Evolutionary conservation across 2,888 invertebrate species (phyloP).

Genomic region (Luperina nickerlii): DNA sequence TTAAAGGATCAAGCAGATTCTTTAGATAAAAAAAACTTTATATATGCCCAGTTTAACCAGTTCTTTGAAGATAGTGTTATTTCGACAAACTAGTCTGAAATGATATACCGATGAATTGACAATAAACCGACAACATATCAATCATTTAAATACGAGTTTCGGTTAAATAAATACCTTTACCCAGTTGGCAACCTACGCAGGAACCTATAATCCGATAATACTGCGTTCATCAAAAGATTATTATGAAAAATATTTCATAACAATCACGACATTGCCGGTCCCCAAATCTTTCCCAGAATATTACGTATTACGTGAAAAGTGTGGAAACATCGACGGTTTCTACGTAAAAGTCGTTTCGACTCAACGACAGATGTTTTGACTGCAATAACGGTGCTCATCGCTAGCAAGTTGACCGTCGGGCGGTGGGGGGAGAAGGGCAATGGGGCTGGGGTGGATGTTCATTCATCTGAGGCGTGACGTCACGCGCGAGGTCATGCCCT

Average conservation of each 20-base stretch:
- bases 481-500: slow-evolving; percentile 87
- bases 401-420: slow-evolving; percentile 78
- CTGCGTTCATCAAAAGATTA: neutral
- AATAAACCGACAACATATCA: neutral
- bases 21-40: slow-evolving; percentile 3
- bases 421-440: slow-evolving; percentile 63
- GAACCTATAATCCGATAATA: slow-evolving; percentile 6
- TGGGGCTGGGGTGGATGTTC: slow-evolving; percentile 79
- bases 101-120: neutral
- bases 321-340: slow-evolving; percentile 56
- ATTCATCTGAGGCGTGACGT: slow-evolving; percentile 88
- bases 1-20: slow-evolving; percentile 1
- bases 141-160: neutral
- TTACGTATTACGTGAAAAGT: slow-evolving; percentile 52
- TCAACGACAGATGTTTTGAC: slow-evolving; percentile 78
- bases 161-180: neutral
- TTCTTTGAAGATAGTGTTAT: neutral
- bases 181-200: neutral
- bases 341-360: slow-evolving; percentile 56
- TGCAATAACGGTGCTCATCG: slow-evolving; percentile 79
- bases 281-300: slow-evolving; percentile 39
- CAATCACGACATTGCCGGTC: neutral
- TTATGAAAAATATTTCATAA: slow-evolving; percentile 19
- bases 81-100: slow-evolving; percentile 1
- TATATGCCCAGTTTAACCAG: neutral